These are phyloP conservation scores for Onychomys torridus DNA, from an alignment of 2,797 vertebrate species.

Conservation along the genomic window DNA sequence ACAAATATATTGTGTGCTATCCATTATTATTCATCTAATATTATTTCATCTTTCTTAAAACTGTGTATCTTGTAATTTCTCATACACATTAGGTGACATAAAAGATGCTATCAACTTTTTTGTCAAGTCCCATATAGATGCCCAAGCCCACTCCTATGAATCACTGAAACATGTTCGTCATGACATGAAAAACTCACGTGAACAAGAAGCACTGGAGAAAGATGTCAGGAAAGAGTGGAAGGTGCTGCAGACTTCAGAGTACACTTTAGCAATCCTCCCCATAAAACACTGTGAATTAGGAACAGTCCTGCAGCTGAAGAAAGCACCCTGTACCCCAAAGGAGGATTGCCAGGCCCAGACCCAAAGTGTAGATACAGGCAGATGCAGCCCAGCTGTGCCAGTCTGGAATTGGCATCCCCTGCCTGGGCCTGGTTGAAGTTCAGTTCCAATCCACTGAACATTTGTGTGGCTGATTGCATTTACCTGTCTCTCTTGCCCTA, in stretches of 20 bases:
- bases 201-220: not conserved
- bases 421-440: not conserved
- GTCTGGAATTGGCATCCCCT: not conserved
- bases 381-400: too few relatives aligned
- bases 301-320: not conserved
- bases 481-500: not conserved
- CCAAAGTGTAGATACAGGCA: not conserved
- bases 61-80: not conserved
- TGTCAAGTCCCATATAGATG: not conserved
- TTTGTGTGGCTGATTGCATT: not conserved
- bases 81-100: not conserved
- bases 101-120: not conserved
- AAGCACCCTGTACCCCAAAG: fast-evolving
- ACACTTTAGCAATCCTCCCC: not conserved
- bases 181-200: not conserved
- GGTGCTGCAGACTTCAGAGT: fast-evolving
- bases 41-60: constrained; percentile 7
- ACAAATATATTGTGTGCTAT: not conserved
- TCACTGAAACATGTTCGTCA: not conserved
- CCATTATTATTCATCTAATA: not conserved
- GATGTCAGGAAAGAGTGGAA: not conserved
- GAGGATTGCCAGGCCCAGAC: not conserved
- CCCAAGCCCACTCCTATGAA: not conserved
- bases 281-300: not conserved
- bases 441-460: not conserved